Evolutionary conservation across 2,113 vertebrate species (phyloP).

Genomic region (Limanda limanda): DNA sequence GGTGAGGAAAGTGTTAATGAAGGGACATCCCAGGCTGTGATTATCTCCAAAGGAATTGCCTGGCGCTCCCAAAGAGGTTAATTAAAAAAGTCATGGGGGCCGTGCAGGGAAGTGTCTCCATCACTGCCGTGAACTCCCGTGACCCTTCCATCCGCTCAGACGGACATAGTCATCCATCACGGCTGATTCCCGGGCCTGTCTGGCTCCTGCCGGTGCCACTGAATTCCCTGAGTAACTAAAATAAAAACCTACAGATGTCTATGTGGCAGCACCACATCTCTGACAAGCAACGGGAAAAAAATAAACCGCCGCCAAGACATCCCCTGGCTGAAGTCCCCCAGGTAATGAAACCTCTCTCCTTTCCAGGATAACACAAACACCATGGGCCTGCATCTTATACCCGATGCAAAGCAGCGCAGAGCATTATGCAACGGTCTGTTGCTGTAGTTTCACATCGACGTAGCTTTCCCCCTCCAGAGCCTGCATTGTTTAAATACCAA

Average conservation of each 20-base stretch:
- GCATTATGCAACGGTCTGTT: neutral
- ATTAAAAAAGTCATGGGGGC: slow-evolving; percentile 66
- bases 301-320: slow-evolving; percentile 28
- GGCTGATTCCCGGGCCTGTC: slow-evolving; percentile 44
- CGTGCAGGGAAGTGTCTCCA: slow-evolving; percentile 65
- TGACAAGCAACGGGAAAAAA: slow-evolving; percentile 54
- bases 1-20: slow-evolving; percentile 67
- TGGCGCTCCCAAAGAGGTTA: slow-evolving; percentile 72
- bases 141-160: slow-evolving; percentile 63
- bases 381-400: neutral
- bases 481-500: neutral
- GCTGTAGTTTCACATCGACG: neutral
- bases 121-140: slow-evolving; percentile 47
- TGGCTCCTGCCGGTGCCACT: slow-evolving; percentile 27
- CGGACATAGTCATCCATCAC: slow-evolving; percentile 63
- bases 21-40: slow-evolving; percentile 55
- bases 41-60: slow-evolving; percentile 55
- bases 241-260: slow-evolving; percentile 39
- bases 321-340: slow-evolving; percentile 50
- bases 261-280: slow-evolving; percentile 37
- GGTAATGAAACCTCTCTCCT: slow-evolving; percentile 66
- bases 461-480: neutral
- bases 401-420: neutral
- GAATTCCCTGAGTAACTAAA: slow-evolving; percentile 64
- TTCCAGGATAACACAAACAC: slow-evolving; percentile 56